Evolutionary conservation across 2,888 invertebrate species (phyloP), one percentile per base, ranked within the genome.

Genomic region (Drosophila anceps): DNA sequence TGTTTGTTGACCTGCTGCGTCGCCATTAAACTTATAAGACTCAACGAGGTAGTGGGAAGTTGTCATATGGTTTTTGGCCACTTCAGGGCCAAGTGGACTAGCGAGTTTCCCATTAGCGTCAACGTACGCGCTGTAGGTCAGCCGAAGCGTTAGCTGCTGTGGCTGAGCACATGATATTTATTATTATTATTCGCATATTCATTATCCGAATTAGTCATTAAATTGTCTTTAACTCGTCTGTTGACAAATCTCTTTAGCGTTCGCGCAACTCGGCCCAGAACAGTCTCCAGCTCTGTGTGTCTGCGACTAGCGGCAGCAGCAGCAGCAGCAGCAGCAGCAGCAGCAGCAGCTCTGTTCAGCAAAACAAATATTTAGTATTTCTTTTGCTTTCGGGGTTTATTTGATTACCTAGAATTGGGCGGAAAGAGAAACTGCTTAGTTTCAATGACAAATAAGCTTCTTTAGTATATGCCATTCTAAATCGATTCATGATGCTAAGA

Each of bases 111-210:
- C 72, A 10, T 69, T 20, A 80, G 54, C 77, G 82, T 82, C 82
- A 82, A 83, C 39, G 86, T 55, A 79, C 82, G 84, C 81, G 69
- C 72, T 81, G 84, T 83, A 83, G 82, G 86, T 79, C 81, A 69
- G 43, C 50, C 44, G 51, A 53, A 65, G 59, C 46, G 33, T 54
- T 51, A 43, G 55, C 39, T 51, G n/a, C 54, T 24, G n/a, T 1
- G n/a, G n/a, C 54, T 12, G 41, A 51, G 44, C 59, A 59, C 57
- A 65, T 64, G 46, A 37, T 54, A 51, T 44, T 53, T 35, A 53
- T 31, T 48, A 53, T 31, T 48, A 58, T 50, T 5, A 50, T 37
- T 50, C 68, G 48, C 48, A 55, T 64, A 57, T 70, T 62, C 82
- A 60, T 63, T 76, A 63, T 55, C 27, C 63, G 58, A 64, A 59